These are phyloP conservation scores for Cheilosia urbana DNA, from an alignment of 2,888 invertebrate species.

Conservation along the genomic window DNA sequence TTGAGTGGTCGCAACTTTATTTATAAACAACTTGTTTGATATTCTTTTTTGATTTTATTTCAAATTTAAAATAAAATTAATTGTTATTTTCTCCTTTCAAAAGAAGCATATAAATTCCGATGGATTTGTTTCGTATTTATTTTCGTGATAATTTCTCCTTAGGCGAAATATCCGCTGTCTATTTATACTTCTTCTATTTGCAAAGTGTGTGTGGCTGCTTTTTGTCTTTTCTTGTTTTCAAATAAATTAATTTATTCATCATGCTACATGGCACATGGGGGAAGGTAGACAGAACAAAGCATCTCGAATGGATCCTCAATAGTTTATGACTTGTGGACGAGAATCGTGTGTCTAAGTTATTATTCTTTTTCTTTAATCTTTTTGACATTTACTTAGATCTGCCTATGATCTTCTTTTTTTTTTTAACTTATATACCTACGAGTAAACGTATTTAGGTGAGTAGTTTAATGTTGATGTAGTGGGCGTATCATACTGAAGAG, in stretches of 20 bases:
- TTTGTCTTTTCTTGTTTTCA: not conserved
- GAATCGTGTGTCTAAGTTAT: slow-evolving; percentile 33
- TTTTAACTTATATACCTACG: not conserved
- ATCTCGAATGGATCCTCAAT: slow-evolving; percentile 32
- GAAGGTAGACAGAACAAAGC: slow-evolving; percentile 46
- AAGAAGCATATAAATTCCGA: slow-evolving; percentile 46
- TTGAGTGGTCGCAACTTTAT: slow-evolving; percentile 22
- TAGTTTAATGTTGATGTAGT: no score
- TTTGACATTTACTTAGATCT: slow-evolving; percentile 23
- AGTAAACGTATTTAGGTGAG: no score
- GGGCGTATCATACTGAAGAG: no score
- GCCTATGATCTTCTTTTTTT: not conserved
- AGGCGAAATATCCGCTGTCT: slow-evolving; percentile 41
- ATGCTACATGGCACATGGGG: slow-evolving; percentile 2
- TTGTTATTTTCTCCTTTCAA: slow-evolving; percentile 36
- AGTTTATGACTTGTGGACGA: slow-evolving; percentile 42
- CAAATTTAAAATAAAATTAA: slow-evolving; percentile 37
- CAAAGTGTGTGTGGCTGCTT: slow-evolving; percentile 1
- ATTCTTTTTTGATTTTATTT: slow-evolving; percentile 2
- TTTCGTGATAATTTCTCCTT: slow-evolving; percentile 1
- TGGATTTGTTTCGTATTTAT: slow-evolving; percentile 20
- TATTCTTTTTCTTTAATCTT: slow-evolving; percentile 17
- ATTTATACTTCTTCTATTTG: slow-evolving; percentile 52
- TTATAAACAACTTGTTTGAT: slow-evolving; percentile 21
- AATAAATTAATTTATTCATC: slow-evolving; percentile 55